A percentile compares a stretch with the other conserved stretches of the same genome.
These are phyloP conservation scores for Crotalus horridus DNA, from an alignment of 2,113 vertebrate genomes.

Conservation along the genomic window DNA sequence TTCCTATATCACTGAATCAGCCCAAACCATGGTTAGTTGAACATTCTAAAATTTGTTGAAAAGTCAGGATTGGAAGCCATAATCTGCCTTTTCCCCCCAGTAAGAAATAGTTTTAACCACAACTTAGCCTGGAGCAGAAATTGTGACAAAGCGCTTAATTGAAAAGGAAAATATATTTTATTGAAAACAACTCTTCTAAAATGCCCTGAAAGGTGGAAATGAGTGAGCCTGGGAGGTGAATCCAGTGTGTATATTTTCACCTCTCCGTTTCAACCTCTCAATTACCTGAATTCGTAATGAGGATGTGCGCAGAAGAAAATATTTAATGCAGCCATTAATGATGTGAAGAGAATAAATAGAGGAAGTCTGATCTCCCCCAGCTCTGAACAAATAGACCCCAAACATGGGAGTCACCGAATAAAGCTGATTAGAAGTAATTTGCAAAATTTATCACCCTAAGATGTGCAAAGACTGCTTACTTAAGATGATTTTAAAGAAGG, in stretches of 20 bases:
- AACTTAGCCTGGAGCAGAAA: neutral
- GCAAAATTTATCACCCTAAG: neutral
- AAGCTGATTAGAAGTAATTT: neutral
- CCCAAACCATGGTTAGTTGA: neutral
- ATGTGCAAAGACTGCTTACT: neutral
- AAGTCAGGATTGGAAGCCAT: neutral
- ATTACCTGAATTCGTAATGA: neutral
- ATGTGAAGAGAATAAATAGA: neutral
- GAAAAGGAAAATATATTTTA: neutral
- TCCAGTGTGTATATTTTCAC: neutral
- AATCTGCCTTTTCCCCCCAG: neutral
- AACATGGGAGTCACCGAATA: neutral
- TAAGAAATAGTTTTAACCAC: neutral
- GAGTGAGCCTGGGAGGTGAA: neutral
- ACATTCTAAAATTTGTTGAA: neutral
- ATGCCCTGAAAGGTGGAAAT: neutral
- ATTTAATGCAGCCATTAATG: neutral
- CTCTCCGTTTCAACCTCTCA: neutral
- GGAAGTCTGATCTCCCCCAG: neutral
- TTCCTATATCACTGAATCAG: neutral
- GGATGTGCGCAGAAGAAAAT: neutral
- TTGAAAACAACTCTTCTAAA: neutral
- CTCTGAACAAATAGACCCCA: neutral
- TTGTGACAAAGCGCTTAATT: neutral
- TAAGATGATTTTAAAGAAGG: neutral